Base-by-base conservation (phyloP, 2,113 vertebrate species). In the Casuarius casuarius region DNA sequence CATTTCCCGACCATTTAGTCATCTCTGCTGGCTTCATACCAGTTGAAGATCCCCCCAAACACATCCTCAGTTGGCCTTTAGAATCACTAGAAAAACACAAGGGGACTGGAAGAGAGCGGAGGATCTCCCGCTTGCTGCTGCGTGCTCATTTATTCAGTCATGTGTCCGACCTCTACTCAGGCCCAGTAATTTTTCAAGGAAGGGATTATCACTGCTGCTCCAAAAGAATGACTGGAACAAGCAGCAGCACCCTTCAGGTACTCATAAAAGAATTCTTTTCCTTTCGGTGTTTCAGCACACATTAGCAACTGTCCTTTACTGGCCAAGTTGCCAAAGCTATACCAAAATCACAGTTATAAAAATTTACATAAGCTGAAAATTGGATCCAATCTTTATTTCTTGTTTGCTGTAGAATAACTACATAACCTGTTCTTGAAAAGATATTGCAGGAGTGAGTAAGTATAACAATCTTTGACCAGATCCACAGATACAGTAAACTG, bases 351-450 rank as follows among this genome's bases (percentile, higher is more conserved):
- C 0, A 0, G 44, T 7, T 84, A 62, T 66, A 92, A 94, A 89
- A 84, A 75, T 49, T 65, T 62, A 58, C 73, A 31, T 63, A 38
- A 86, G 6, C 9, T 86, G 56, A 76, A 92, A 84, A 63, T 22
- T 74, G 28, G 22, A 84, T 84, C 19, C 25, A 51, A 26, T 72
- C 38, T 90, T 92, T 75, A 49, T 66, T 92, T 85, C 66, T 75
- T 89, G 14, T 59, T 91, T 92, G 8, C 25, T 92, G 33, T 52
- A 76, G 33, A 76, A 14, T 87, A 77, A 83, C 8, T 52, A 11
- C 19, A 79, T 71, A 85, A 85, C 4, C 13, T 76, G 28, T 56
- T 49, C 35, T 63, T 6, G 10, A 96, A 91, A 90, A 91, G 29
- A 42, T 76, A 58, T 40, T 73, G 70, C 79, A 87, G 46, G 15